Evolutionary conservation across 1,140 invertebrate species (phyloP).

Genomic region (Papilio xuthus): DNA sequence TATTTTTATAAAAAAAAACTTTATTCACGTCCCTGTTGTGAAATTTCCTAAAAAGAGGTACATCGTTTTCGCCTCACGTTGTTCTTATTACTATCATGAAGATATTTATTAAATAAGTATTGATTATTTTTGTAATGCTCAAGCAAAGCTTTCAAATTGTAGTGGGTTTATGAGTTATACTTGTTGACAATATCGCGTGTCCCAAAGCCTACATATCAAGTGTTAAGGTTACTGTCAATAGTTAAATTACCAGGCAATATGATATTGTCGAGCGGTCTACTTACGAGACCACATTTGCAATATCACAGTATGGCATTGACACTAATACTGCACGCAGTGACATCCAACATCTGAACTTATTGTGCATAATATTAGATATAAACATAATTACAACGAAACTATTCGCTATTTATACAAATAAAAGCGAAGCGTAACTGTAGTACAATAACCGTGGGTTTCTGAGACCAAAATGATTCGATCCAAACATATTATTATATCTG

Average conservation of each 20-base stretch:
- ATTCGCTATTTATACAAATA: too few species aligned
- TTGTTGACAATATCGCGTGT: slow-evolving; percentile 35
- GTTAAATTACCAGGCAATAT: slow-evolving; percentile 52
- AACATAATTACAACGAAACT: neutral
- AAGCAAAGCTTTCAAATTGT: neutral
- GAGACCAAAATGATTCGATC: too few species aligned
- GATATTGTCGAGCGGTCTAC: slow-evolving; percentile 58
- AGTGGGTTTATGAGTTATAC: neutral
- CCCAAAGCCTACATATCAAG: slow-evolving; percentile 36
- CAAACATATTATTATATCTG: too few species aligned
- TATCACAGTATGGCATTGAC: slow-evolving; percentile 63
- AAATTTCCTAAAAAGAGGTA: too few species aligned
- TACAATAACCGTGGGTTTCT: too few species aligned
- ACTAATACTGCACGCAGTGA: slow-evolving; percentile 58
- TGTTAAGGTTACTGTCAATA: slow-evolving; percentile 39
- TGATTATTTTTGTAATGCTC: neutral
- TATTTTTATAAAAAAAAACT: too few species aligned
- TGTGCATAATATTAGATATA: slow-evolving; percentile 21
- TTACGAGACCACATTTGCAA: slow-evolving; percentile 57
- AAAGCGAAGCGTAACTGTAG: too few species aligned
- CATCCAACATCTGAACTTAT: slow-evolving; percentile 54
- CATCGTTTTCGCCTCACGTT: too few species aligned
- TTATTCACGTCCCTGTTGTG: too few species aligned
- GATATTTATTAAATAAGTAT: too few species aligned
- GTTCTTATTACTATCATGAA: too few species aligned